Evolutionary conservation across 2,797 vertebrate genomes (phyloP), one percentile per base, ranked within the genome.

Genomic region (Periparus ater): DNA sequence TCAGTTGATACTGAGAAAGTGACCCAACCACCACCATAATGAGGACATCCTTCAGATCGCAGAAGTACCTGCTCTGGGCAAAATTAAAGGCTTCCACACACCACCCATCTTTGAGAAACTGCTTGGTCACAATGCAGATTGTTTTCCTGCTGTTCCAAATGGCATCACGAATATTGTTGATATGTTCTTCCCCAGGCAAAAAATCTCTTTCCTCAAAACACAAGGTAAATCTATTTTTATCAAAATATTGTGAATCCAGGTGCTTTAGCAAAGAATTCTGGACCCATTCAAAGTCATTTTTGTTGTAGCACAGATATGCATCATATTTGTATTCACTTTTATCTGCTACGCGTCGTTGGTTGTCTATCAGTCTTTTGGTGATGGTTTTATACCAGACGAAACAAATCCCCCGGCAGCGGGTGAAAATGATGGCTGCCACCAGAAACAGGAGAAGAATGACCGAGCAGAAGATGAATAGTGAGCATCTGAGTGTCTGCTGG

Each of bases 201-300:
- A 99, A 99, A 96, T 99, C 99, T 96, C 99, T 98, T 63, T 98
- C 98, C 92, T 99, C 99, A 40, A 99, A 99, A 94, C 99, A 99
- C 54, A 99, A 98, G 38, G 57, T 97, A 62, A 99, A 97, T 20
- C 93, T 88, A 88, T 99, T 99, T 61, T 96, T 96, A 48, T 98
- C 96, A 34, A 98, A 98, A 92, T 99, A 99, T 91, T 98, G 98
- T 12, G 97, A 94, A 79, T 99, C 99, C 50, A 99, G 94, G 77
- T 86, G 98, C 80, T 97, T 98, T 27, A 99, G 93, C 90, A 99
- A 91, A 23, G 98, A 98, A 5, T 93, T 97, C 84, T 99, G 98
- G 65, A 99, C 98, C 99, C 99, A 99, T 21, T 93, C 91, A 22
- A 99, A 99, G 95, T 99, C 98, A 10, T 79, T 98, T 88, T 96